Conservation (phyloP, 2,888 invertebrate genomes). For the Temnothorax ravouxi region DNA sequence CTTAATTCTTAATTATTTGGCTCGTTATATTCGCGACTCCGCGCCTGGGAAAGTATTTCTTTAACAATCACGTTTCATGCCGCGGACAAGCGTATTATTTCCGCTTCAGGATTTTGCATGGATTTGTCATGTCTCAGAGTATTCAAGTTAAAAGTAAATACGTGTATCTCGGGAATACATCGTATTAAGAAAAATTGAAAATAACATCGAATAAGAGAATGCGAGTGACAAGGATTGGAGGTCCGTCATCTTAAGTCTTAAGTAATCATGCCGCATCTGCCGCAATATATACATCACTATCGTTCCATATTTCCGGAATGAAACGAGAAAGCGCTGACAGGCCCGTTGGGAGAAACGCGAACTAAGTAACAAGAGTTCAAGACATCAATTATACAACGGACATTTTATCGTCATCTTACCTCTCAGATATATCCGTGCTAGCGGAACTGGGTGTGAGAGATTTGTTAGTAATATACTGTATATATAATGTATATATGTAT, state of each 20-base stretch:
- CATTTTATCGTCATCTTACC: slow-evolving; percentile 53
- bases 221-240: not conserved
- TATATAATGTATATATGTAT: not conserved
- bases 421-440: slow-evolving; percentile 20
- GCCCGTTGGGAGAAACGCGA: slow-evolving; percentile 59
- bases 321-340: slow-evolving; percentile 44
- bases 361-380: slow-evolving; percentile 70
- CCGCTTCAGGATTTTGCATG: not conserved
- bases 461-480: not conserved
- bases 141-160: slow-evolving; percentile 19
- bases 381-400: slow-evolving; percentile 67
- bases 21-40: not conserved
- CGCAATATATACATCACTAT: slow-evolving; percentile 23
- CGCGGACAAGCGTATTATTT: slow-evolving; percentile 5
- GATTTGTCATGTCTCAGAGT: not conserved
- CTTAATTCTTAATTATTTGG: slow-evolving; percentile 20
- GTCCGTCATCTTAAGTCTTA: slow-evolving; percentile 37
- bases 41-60: not conserved
- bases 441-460: not conserved
- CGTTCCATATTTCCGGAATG: slow-evolving; percentile 6
- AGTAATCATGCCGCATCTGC: slow-evolving; percentile 44
- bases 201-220: not conserved
- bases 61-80: not conserved
- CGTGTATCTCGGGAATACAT: not conserved
- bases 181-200: slow-evolving; percentile 15